Evolutionary conservation across 2,113 vertebrate genomes (phyloP), one percentile per base, ranked within the genome.

Genomic region (Solea senegalensis): DNA sequence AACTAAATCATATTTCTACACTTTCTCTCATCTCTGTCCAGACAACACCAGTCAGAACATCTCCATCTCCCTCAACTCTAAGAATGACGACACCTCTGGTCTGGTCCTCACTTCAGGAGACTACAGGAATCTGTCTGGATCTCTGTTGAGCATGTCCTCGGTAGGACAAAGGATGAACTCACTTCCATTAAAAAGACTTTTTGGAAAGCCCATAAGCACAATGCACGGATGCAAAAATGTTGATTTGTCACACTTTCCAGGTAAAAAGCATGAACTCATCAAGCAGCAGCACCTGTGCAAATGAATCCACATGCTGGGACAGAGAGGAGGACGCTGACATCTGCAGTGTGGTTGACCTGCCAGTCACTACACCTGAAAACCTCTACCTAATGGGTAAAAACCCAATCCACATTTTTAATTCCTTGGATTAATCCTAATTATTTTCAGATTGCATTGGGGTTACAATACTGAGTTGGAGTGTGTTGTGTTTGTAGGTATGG

Each of bases 321-420:
- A 90, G 94, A 86, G 84, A 28, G 1, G 84, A 84, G n/a, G 95
- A 96, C 26, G 95, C 92, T 21, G 96, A 97, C 15, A 69, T 95
- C 40, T 90, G 84, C 61, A 96, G 95, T 26, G 90, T 97, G 77
- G 93, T 96, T 69, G 96, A 94, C 88, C 89, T 97, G 82, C 96
- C 97, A 0, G 93, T 96, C 68, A 95, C 96, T 49, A 99, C 96
- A 7, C 97, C 97, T 41, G 97, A 99, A 85, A 99, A 97, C 73
- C 91, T 99, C 2, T 99, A 98, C 88, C 90, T 98, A 27, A 98
- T 98, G 97, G 97, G 97, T 99, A 91, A 88, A 92, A 7, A 54
- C 1, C 13, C 5, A 34, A 34, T 34, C 34, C 34, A 34, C 34
- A 34, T 3, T 34, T 34, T 34, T 34, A 34, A 34, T 34, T 34